A percentile compares a stretch with the other conserved stretches of the same genome.
Conservation (phyloP, 2,113 vertebrate species). For the Elephantulus edwardii region DNA sequence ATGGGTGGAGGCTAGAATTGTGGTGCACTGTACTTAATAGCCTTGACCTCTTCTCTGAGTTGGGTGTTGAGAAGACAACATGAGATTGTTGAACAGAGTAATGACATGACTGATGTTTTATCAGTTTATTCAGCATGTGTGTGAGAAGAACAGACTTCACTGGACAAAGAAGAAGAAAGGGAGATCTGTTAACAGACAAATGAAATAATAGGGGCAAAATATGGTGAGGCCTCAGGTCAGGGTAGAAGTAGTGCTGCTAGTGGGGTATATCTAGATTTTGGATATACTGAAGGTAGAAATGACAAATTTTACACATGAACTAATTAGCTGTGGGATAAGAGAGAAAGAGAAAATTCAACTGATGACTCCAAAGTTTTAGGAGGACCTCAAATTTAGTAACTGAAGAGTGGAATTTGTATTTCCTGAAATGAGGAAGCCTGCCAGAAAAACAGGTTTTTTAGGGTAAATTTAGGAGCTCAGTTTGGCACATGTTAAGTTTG, state of each 20-base stretch:
- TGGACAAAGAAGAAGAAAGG: background rate
- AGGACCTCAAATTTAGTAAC: too few species aligned
- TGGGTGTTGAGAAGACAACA: background rate
- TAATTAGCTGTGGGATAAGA: background rate
- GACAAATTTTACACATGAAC: background rate
- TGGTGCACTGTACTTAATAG: background rate
- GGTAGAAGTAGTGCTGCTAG: background rate
- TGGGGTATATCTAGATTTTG: background rate
- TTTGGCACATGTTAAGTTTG: background rate
- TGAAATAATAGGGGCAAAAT: background rate
- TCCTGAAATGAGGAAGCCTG: background rate
- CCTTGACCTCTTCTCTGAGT: constrained; percentile 6
- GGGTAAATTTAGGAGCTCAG: background rate
- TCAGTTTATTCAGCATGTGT: background rate
- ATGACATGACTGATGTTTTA: background rate
- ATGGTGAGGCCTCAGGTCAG: background rate
- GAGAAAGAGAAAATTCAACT: background rate
- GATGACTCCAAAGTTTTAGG: background rate
- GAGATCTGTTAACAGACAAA: background rate
- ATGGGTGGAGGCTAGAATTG: background rate
- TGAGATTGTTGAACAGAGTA: background rate
- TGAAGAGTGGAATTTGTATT: background rate
- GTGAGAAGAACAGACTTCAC: background rate
- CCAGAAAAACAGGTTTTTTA: background rate
- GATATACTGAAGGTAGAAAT: background rate